A percentile compares a stretch with the other conserved stretches of the same genome.
Evolutionary conservation across 2,797 vertebrate genomes (phyloP).

Genomic region (Salarias fasciatus): DNA sequence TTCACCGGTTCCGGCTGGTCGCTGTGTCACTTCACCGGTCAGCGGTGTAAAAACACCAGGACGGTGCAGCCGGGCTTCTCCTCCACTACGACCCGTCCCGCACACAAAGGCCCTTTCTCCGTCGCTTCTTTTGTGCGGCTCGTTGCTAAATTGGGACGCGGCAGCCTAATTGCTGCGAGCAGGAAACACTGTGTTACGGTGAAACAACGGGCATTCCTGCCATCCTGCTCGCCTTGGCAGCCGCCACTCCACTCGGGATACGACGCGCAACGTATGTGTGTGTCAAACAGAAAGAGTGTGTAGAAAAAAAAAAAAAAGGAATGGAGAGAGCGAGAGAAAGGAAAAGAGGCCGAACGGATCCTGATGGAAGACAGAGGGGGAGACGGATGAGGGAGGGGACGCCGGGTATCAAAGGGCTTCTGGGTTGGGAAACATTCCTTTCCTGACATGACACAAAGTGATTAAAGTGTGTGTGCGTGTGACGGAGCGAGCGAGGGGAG

Average conservation of each 20-base stretch:
- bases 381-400: conserved; percentile 63
- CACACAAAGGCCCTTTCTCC: conserved; percentile 20
- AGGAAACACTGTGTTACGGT: conserved; percentile 77
- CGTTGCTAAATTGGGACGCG: conserved; percentile 66
- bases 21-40: too few species aligned
- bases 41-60: too few species aligned
- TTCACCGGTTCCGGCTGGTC: too few species aligned
- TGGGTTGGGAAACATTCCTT: conserved; percentile 82
- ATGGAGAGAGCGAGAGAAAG: conserved; percentile 20
- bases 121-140: conserved; percentile 14
- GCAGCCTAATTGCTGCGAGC: conserved; percentile 76
- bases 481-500: conserved; percentile 7
- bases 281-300: neutral
- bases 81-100: too few species aligned
- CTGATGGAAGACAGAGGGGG: conserved; percentile 67
- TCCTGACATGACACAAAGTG: conserved; percentile 82
- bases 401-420: conserved; percentile 76
- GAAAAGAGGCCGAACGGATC: conserved; percentile 44
- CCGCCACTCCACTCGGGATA: conserved; percentile 40
- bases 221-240: conserved; percentile 39
- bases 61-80: too few species aligned
- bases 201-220: conserved; percentile 72
- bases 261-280: conserved; percentile 17
- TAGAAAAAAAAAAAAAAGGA: neutral
- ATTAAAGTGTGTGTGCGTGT: conserved; percentile 67